Evolutionary conservation across 2,888 invertebrate species (phyloP).

Genomic region (Cactoblastis cactorum): DNA sequence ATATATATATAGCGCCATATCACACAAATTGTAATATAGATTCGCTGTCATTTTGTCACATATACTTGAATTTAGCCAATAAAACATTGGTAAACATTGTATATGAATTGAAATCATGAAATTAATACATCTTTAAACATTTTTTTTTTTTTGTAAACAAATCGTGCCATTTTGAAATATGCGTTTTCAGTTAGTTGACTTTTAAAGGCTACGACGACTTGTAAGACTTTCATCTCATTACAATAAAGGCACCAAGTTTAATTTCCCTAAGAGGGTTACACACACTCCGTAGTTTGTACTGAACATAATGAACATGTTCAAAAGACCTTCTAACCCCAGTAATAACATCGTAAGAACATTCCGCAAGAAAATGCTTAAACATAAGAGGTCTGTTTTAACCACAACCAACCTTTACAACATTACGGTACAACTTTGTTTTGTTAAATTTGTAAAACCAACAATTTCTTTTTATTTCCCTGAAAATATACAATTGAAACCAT

Average conservation of each 20-base stretch:
- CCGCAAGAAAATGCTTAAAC: neutral
- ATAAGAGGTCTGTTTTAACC: too few relatives aligned
- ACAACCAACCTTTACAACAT: neutral
- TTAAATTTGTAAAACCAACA: too few relatives aligned
- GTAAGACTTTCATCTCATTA: neutral
- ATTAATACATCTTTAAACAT: too few relatives aligned
- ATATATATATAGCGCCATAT: too few relatives aligned
- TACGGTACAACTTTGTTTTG: neutral
- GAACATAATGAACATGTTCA: conserved; percentile 10
- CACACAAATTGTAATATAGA: too few relatives aligned
- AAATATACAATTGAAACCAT: too few relatives aligned
- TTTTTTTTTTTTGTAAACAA: too few relatives aligned
- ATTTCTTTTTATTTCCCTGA: too few relatives aligned
- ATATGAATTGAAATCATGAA: too few relatives aligned
- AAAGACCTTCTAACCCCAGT: neutral
- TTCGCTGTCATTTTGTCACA: too few relatives aligned
- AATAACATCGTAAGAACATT: neutral
- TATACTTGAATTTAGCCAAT: too few relatives aligned
- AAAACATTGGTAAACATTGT: too few relatives aligned
- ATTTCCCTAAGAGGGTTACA: conserved; percentile 21
- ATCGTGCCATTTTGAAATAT: neutral
- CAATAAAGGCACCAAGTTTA: conserved; percentile 12
- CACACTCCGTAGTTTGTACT: conserved; percentile 5
- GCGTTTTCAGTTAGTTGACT: neutral
- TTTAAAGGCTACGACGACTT: neutral